phyloP scores from a whole-genome alignment of 2,113 vertebrate genomes.

The Prionailurus bengalensis region DNA sequence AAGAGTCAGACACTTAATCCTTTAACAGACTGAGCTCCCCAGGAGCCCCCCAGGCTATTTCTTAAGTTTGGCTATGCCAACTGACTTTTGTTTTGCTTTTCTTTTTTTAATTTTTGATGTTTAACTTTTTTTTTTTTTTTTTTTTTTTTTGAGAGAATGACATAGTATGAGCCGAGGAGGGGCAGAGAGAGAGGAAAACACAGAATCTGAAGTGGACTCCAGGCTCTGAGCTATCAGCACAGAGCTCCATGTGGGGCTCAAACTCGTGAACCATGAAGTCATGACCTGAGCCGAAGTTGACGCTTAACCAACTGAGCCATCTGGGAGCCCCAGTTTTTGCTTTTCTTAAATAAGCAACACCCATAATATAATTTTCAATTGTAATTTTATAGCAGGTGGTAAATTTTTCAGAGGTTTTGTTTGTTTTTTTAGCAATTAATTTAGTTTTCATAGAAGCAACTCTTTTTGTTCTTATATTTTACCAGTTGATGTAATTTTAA shows the following conservation, averaged over 20 bases:
- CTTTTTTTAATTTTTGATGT: neutral
- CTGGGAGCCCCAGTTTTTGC: neutral
- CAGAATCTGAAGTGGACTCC: too few relatives aligned
- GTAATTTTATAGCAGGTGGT: neutral
- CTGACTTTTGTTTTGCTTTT: neutral
- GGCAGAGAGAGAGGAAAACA: too few relatives aligned
- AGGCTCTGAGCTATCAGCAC: too few relatives aligned
- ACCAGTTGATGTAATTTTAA: neutral
- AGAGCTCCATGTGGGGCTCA: too few relatives aligned
- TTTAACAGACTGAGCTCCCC: too few relatives aligned
- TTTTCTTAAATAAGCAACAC: neutral
- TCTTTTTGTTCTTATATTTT: conserved; percentile 19
- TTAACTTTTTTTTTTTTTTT: too few relatives aligned
- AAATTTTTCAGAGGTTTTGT: neutral
- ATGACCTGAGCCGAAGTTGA: too few relatives aligned
- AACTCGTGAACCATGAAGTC: too few relatives aligned
- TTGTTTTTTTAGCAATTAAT: neutral
- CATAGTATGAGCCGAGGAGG: too few relatives aligned
- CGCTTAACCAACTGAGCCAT: too few relatives aligned
- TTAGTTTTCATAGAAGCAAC: neutral
- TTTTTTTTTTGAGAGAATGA: too few relatives aligned
- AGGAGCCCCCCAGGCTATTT: neutral
- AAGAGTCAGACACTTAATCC: too few relatives aligned
- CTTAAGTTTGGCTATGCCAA: neutral
- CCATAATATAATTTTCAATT: neutral